Evolutionary conservation across 2,797 vertebrate species (phyloP), one percentile per base, ranked within the genome.

Genomic region (Sebastiscus albofasciatus): DNA sequence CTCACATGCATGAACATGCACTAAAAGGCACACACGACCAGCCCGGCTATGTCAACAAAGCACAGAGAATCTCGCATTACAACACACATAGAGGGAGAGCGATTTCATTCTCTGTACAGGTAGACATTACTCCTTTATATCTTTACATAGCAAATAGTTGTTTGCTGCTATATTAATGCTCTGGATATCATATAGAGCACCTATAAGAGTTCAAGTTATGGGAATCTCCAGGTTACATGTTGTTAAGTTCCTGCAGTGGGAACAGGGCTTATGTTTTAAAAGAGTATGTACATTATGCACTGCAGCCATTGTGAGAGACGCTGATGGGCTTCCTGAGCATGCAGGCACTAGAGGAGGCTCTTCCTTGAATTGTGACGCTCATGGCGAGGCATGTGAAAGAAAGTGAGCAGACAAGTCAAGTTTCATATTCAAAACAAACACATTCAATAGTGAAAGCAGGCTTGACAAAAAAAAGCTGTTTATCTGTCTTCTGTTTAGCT

Each of bases 341-440:
- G 58, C 67, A 65, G 20, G 77, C 77, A 39, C 26, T 54, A 66
- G 24, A 74, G 18, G 52, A 72, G 66, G 67, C 59, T 84, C 64
- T 87, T 77, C 80, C 80, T 80, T 75, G 61, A 64, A 86, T 80
- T 76, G 81, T 85, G 36, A 75, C 29, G 54, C 55, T 84, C n/a
- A 60, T 34, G 42, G 16, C 3, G 27, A 56, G 42, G 68, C 65
- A 36, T 54, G 59, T 4, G 20, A 67, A 58, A 67, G 31, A 26
- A 77, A 85, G 34, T 18, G 24, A 80, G 46, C 62, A 49, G 62
- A 34, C 2, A 8, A 16, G 39, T 62, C 22, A 24, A 22, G 9
- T 64, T 56, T 77, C 42, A 59, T 24, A 18, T 52, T 24, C 2
- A 62, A 62, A 74, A 62, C 29, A 31, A 31, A 16, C n/a, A 22